Conservation (phyloP, 2,888 invertebrate genomes). For the Cosmia trapezina region DNA sequence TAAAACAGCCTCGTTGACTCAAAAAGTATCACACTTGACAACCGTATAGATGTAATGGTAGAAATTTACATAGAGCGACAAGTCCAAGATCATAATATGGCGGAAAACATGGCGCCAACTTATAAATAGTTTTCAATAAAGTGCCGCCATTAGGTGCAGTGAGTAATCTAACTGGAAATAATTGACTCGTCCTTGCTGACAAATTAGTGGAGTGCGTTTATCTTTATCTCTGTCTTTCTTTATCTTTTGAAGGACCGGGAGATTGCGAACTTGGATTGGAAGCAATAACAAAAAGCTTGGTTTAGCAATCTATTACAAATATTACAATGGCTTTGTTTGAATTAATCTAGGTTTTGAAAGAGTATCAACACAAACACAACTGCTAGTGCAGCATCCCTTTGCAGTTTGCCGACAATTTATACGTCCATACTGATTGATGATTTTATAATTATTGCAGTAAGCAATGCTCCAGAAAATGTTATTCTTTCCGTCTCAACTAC, state of each 20-base stretch:
- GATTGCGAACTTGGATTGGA: neutral
- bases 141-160: conserved; percentile 58
- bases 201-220: conserved; percentile 49
- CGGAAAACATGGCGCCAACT: conserved; percentile 65
- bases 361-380: neutral
- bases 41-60: conserved; percentile 43
- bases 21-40: conserved; percentile 48
- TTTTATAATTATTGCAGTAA: neutral
- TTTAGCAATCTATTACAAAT: neutral
- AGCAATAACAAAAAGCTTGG: neutral
- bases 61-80: conserved; percentile 54
- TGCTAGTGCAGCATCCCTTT: neutral
- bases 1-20: conserved; percentile 20
- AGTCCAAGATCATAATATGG: conserved; percentile 63
- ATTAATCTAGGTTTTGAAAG: neutral
- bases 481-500: neutral
- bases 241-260: conserved; percentile 12
- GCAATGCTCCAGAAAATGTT: neutral
- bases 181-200: conserved; percentile 66
- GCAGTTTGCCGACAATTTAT: neutral
- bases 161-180: conserved; percentile 66
- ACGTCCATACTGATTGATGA: neutral
- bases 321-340: neutral
- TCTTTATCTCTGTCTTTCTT: conserved; percentile 38
- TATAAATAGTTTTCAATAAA: conserved; percentile 67